A percentile compares a stretch with the other conserved stretches of the same genome.
phyloP scores from a whole-genome alignment of 1,140 invertebrate genomes.

The Euborellia annulipes region DNA sequence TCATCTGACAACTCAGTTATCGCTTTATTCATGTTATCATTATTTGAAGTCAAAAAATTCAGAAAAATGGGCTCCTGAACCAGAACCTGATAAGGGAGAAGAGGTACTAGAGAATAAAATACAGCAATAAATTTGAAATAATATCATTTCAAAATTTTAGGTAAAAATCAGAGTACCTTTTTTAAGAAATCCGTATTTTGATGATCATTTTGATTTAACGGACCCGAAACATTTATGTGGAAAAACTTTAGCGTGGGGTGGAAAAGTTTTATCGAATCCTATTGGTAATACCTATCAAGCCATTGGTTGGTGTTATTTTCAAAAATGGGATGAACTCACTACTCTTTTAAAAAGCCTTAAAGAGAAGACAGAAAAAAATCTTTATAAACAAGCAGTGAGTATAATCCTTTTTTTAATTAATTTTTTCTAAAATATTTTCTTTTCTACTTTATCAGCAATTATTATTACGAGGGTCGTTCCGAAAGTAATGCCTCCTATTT shows the following conservation, averaged over 20 bases:
- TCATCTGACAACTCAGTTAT: slow-evolving; percentile 49
- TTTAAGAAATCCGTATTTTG: slow-evolving; percentile 63
- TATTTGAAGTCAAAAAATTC: slow-evolving; percentile 25
- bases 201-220: slow-evolving; percentile 73
- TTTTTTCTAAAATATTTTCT: no score
- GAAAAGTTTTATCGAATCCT: slow-evolving; percentile 31
- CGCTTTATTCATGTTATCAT: slow-evolving; percentile 51
- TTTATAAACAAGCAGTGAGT: slow-evolving; percentile 20
- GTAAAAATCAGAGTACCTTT: slow-evolving; percentile 61
- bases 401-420: no score
- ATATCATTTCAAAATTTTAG: slow-evolving; percentile 13
- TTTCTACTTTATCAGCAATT: slow-evolving; percentile 1
- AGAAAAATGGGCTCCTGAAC: slow-evolving; percentile 24
- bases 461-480: no score
- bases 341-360: slow-evolving; percentile 25
- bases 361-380: slow-evolving; percentile 18
- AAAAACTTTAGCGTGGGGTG: slow-evolving; percentile 56
- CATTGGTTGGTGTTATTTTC: slow-evolving; percentile 46
- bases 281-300: slow-evolving; percentile 47
- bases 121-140: neutral
- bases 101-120: slow-evolving; percentile 28
- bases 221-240: slow-evolving; percentile 51
- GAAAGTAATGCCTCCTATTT: no score
- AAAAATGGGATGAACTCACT: slow-evolving; percentile 44
- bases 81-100: slow-evolving; percentile 29